Percentiles rank a stretch among this genome's conserved stretches.
phyloP scores from a whole-genome alignment of 2,888 invertebrate genomes.

The Acleris emargana region DNA sequence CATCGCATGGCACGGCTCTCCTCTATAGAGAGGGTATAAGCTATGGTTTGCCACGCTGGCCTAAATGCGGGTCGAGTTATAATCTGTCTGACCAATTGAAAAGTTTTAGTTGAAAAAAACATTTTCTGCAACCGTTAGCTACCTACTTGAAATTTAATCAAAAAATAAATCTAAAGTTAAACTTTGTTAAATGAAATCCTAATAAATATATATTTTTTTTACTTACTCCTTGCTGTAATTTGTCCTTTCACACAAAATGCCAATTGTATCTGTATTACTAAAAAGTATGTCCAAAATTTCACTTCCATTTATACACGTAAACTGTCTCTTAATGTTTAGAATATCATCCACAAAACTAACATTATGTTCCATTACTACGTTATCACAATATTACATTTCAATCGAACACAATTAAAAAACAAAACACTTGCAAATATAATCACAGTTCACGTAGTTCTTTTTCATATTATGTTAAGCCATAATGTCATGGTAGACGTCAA shows the following conservation, averaged over 20 bases:
- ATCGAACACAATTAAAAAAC: neutral
- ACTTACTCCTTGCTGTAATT: slow-evolving; percentile 65
- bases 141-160: too few species aligned
- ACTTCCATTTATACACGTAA: slow-evolving; percentile 77
- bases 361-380: slow-evolving; percentile 75
- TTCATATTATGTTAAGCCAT: slow-evolving; percentile 12
- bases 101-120: too few species aligned
- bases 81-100: too few species aligned
- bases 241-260: slow-evolving; percentile 58
- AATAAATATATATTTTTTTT: slow-evolving; percentile 3
- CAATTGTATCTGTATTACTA: slow-evolving; percentile 60
- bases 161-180: too few species aligned
- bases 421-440: slow-evolving; percentile 2
- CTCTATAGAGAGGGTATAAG: too few species aligned
- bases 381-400: slow-evolving; percentile 41
- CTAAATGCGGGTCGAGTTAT: too few species aligned
- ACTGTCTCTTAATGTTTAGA: slow-evolving; percentile 56
- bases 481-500: slow-evolving; percentile 4
- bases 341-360: slow-evolving; percentile 52
- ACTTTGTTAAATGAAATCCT: too few species aligned
- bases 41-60: too few species aligned
- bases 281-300: slow-evolving; percentile 66
- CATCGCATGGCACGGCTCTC: too few species aligned
- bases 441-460: neutral
- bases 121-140: too few species aligned